Percentiles rank a stretch among this genome's conserved stretches.
Evolutionary conservation across 2,888 invertebrate species (phyloP).

Genomic region (Coecobrya sp.): DNA sequence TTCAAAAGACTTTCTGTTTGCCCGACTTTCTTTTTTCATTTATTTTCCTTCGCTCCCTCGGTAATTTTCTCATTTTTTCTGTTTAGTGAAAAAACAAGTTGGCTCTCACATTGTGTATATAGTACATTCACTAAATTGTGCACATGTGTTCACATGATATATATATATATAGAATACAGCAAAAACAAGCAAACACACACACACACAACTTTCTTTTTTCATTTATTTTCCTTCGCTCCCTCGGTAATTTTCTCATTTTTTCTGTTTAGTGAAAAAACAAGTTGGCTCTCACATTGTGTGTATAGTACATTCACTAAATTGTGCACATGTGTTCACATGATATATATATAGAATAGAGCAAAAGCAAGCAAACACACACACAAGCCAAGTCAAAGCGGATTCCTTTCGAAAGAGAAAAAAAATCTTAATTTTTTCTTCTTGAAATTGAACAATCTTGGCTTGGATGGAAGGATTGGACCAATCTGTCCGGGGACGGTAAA

Average conservation of each 20-base stretch:
- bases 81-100: neutral
- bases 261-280: neutral
- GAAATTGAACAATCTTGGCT: conserved; percentile 30
- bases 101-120: neutral
- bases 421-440: neutral
- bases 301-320: neutral
- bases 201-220: conserved; percentile 9
- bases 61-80: conserved; percentile 37
- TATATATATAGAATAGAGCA: neutral
- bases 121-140: neutral
- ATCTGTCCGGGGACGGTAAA: conserved; percentile 2
- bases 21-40: conserved; percentile 16
- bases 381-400: neutral
- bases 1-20: neutral
- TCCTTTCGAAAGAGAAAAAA: neutral
- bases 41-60: neutral
- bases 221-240: conserved; percentile 7
- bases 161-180: neutral
- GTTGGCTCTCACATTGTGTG: neutral
- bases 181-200: no score
- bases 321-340: neutral
- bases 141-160: neutral
- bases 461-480: neutral
- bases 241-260: conserved; percentile 31
- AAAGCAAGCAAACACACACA: neutral